Evolutionary conservation across 2,797 vertebrate species (phyloP).

Genomic region (Rhinoraja longicauda): DNA sequence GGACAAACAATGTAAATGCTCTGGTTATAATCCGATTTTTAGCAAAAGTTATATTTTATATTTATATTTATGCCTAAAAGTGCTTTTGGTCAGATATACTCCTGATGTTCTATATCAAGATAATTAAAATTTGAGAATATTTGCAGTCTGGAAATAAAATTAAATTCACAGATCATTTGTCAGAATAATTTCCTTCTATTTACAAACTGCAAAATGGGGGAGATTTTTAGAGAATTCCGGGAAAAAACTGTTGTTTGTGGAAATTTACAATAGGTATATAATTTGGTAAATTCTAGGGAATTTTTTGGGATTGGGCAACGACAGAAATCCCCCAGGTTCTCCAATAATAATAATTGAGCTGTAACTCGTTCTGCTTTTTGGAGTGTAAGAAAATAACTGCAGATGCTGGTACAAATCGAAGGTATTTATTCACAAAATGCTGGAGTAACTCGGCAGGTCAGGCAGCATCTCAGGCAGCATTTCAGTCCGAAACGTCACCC

Average conservation of each 20-base stretch:
- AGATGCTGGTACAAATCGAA: no score
- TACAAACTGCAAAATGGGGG: not conserved
- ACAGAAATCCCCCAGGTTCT: not conserved
- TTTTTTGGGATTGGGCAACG: not conserved
- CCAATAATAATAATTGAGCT: not conserved
- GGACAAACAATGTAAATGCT: not conserved
- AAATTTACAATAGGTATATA: not conserved
- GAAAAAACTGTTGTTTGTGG: not conserved
- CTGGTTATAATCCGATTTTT: not conserved
- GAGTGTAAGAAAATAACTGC: no score
- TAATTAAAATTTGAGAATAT: not conserved
- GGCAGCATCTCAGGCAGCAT: no score
- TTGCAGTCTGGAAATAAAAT: not conserved
- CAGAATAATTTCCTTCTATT: not conserved
- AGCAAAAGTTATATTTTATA: no score
- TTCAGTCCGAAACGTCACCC: no score
- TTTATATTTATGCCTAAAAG: not conserved
- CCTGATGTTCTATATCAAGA: not conserved
- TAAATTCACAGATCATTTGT: not conserved
- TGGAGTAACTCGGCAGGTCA: no score
- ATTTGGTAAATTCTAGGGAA: not conserved
- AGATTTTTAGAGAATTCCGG: not conserved
- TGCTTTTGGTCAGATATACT: no score
- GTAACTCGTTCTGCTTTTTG: not conserved
- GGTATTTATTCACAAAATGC: no score